These are phyloP conservation scores for Odontocolon sp. DNA, from an alignment of 2,888 invertebrate genomes.

Conservation along the genomic window DNA sequence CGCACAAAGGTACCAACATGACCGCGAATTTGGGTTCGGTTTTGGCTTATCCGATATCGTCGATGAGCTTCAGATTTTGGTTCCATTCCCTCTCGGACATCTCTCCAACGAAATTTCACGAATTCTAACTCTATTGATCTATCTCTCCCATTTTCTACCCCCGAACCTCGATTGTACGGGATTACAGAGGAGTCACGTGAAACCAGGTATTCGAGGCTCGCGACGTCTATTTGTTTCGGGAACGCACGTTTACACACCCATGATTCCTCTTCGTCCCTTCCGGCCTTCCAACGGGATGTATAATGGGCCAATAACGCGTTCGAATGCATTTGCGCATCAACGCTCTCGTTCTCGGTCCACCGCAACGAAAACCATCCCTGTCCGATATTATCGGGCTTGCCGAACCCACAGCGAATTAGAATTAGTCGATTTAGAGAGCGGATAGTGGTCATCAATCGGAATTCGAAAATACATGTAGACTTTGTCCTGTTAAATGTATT, in stretches of 20 bases:
- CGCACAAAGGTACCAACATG: not conserved
- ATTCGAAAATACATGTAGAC: too few relatives aligned
- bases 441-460: not conserved
- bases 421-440: constrained; percentile 16
- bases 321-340: constrained; percentile 49
- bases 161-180: too few relatives aligned
- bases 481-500: too few relatives aligned
- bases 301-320: constrained; percentile 64
- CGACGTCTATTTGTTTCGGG: constrained; percentile 52
- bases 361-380: constrained; percentile 41
- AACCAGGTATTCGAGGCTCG: constrained; percentile 38
- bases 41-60: not conserved
- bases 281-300: constrained; percentile 23
- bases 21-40: not conserved
- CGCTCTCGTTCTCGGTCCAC: constrained; percentile 24
- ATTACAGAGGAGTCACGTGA: constrained; percentile 39
- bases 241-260: constrained; percentile 47
- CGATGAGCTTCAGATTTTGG: not conserved
- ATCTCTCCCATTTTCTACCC: constrained; percentile 13
- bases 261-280: not conserved
- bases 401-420: constrained; percentile 37
- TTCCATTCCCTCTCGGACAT: not conserved
- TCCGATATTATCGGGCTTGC: constrained; percentile 18
- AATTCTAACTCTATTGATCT: constrained; percentile 40
- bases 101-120: constrained; percentile 12